Conservation (phyloP, 2,888 invertebrate species). For the Eupithecia subfuscata region DNA sequence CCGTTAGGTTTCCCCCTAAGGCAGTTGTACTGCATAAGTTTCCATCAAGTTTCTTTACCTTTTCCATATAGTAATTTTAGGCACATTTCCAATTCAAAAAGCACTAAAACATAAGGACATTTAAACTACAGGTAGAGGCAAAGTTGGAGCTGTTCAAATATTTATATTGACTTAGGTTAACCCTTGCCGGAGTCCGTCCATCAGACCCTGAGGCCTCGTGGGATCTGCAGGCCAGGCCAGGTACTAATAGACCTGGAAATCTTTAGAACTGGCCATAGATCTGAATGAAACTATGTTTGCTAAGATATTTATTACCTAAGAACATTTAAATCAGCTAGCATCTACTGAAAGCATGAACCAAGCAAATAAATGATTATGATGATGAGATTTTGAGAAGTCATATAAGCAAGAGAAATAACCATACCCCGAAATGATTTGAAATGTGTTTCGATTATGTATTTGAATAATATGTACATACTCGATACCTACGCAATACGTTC, state of each 20-base stretch:
- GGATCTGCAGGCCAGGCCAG: conserved; percentile 64
- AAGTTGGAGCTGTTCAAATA: conserved; percentile 71
- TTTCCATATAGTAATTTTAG: neutral
- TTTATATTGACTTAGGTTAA: conserved; percentile 81
- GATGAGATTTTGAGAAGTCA: neutral
- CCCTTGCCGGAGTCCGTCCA: conserved; percentile 77
- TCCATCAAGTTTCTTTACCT: neutral
- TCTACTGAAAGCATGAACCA: no score
- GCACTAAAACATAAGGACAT: conserved; percentile 38
- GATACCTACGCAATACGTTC: neutral
- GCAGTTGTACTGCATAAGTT: neutral
- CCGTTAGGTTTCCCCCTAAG: no score
- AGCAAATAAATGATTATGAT: neutral
- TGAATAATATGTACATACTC: neutral
- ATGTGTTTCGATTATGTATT: neutral
- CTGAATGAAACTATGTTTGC: no score
- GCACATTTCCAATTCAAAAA: conserved; percentile 10
- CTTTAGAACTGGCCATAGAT: conserved; percentile 33
- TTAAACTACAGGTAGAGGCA: conserved; percentile 49
- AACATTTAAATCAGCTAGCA: no score
- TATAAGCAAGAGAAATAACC: neutral
- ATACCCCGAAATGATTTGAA: neutral
- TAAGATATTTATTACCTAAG: no score
- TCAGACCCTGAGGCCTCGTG: conserved; percentile 71
- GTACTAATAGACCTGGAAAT: conserved; percentile 56